Base-by-base conservation (phyloP, 2,113 vertebrate genomes). In the Cichladusa arquata region DNA sequence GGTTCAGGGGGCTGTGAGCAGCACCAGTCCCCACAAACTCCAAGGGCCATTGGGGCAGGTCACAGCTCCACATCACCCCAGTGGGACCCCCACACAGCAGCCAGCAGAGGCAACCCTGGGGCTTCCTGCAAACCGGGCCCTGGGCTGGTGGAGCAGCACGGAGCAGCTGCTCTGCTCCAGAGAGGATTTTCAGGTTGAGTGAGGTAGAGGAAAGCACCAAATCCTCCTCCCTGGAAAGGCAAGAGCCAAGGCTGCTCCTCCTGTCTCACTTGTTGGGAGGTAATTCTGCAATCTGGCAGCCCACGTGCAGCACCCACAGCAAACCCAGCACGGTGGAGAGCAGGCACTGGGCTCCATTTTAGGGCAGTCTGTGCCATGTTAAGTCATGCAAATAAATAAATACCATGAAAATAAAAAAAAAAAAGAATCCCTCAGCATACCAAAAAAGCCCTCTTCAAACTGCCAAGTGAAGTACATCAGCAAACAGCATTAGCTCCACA, bases 11-110 rank as follows among this genome's bases (percentile, higher is more conserved):
- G 12, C 65, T 72, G 58, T 1, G 40, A n/a, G 24, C 79, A 40
- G 24, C 11, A 3, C 20, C 3, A 5, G 23, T 12, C 45, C 53
- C 45, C 47, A 78, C 31, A 51, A 38, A 28, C 28, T 44, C 65
- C 25, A 7, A 71, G 44, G 34, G 34, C 25, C 26, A 6, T 1
- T 1, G 12, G 50, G 64, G 10, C 5, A 10, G 33, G 18, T 74
- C 9, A 0, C 8, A 3, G 38, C 60, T 31, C 31, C 0, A 2
- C 28, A 5, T 2, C 2, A 3, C 36, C n/a, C 1, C 0, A 19
- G 6, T 19, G 57, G 54, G 81, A 86, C 67, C 65, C 64, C 13
- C 29, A 4, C 4, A 34, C 38, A 3, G 19, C 40, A 13, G 9
- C 8, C 36, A 8, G 53, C 17, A 5, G 42, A 81, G 56, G 8